Evolutionary conservation across 2,888 invertebrate species (phyloP).

Genomic region (Lochmaea crataegi): DNA sequence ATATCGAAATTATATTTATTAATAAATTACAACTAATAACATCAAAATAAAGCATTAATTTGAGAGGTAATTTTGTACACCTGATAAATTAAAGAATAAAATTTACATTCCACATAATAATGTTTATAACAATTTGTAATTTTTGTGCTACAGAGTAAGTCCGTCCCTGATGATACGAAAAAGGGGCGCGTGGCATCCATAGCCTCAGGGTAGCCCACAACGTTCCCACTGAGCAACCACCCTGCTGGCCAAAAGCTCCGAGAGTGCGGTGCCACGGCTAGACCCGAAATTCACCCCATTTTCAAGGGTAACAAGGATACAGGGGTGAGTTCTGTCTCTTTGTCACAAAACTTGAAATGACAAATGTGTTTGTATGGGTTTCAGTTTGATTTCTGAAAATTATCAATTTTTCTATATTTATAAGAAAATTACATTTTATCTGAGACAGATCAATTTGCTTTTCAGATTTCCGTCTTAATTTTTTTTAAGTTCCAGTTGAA

Average conservation of each 20-base stretch:
- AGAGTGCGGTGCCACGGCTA: slow-evolving; percentile 43
- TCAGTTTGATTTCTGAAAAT: slow-evolving; percentile 26
- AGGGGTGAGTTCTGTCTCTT: slow-evolving; percentile 24
- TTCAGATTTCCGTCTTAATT: too few species aligned
- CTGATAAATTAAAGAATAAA: background rate
- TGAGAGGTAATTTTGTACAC: too few species aligned
- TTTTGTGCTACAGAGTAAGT: slow-evolving; percentile 10
- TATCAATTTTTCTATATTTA: slow-evolving; percentile 4
- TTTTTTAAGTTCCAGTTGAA: too few species aligned
- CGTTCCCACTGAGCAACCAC: slow-evolving; percentile 66
- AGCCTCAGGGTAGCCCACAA: slow-evolving; percentile 63
- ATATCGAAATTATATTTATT: too few species aligned
- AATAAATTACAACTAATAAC: too few species aligned
- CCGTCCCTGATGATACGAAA: slow-evolving; percentile 25
- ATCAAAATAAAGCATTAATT: too few species aligned
- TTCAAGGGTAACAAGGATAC: slow-evolving; percentile 14
- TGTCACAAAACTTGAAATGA: slow-evolving; percentile 29
- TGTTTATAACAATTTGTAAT: too few species aligned
- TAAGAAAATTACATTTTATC: background rate
- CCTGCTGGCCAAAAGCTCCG: slow-evolving; percentile 62
- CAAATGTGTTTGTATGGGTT: slow-evolving; percentile 30
- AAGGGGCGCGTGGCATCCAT: slow-evolving; percentile 58
- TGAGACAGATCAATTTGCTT: too few species aligned
- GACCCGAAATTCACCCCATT: slow-evolving; percentile 32
- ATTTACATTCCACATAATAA: background rate